Evolutionary conservation across 2,797 vertebrate species (phyloP).

Genomic region (Myotis planiceps): DNA sequence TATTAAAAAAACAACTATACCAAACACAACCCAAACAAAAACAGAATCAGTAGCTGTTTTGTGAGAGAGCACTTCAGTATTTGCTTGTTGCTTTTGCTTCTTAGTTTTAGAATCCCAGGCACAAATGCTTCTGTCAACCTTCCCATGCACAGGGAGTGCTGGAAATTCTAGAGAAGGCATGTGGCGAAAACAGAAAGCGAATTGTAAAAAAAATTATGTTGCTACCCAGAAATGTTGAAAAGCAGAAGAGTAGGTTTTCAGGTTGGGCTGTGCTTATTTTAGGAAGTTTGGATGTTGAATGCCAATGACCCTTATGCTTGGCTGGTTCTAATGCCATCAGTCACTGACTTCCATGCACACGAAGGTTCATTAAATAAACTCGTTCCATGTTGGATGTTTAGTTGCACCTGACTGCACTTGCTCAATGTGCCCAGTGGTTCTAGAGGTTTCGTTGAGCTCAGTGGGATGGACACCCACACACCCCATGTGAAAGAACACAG

Average conservation of each 20-base stretch:
- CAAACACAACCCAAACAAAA: neutral
- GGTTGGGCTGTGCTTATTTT: conserved; percentile 2
- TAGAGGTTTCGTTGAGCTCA: neutral
- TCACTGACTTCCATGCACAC: conserved; percentile 46
- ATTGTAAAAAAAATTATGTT: neutral
- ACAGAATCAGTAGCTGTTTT: neutral
- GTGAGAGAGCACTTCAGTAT: neutral
- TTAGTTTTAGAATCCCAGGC: conserved; percentile 31
- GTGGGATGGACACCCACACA: neutral
- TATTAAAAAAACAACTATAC: neutral
- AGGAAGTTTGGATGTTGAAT: conserved; percentile 53
- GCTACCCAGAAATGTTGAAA: conserved; percentile 37
- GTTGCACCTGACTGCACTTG: conserved; percentile 20
- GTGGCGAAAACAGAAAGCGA: conserved; percentile 22
- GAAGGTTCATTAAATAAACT: conserved; percentile 49
- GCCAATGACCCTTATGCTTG: conserved; percentile 54
- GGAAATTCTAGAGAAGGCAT: neutral
- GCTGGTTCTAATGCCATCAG: conserved; percentile 63
- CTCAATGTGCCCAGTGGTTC: neutral
- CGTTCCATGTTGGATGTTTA: conserved; percentile 54
- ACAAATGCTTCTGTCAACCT: neutral
- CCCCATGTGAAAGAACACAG: neutral
- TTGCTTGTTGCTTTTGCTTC: neutral
- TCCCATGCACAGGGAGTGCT: neutral
- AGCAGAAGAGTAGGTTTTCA: conserved; percentile 34